Conservation (phyloP, 1,140 invertebrate genomes). For the Drosophila yakuba region DNA sequence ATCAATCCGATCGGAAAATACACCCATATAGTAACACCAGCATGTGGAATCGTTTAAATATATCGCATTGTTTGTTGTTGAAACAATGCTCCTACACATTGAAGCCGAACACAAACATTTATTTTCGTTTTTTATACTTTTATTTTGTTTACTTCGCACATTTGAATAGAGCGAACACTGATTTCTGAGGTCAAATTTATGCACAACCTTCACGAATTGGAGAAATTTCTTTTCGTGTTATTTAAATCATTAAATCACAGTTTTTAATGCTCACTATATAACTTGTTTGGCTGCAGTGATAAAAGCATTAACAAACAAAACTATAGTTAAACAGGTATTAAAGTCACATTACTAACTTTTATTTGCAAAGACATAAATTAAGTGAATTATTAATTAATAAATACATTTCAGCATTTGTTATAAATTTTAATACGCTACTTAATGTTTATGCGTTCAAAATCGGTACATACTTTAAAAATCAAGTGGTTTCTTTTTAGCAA, state of each 20-base stretch:
- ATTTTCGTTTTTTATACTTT: slow-evolving; percentile 25
- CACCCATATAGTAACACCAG: not conserved
- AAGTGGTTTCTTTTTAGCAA: not conserved
- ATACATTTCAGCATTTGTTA: not conserved
- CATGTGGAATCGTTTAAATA: slow-evolving; percentile 52
- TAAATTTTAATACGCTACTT: not conserved
- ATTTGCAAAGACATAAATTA: not conserved
- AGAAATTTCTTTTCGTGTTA: slow-evolving; percentile 15
- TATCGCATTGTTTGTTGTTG: slow-evolving; percentile 56
- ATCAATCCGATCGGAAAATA: slow-evolving; percentile 20
- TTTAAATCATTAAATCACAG: not conserved
- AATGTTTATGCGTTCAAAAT: not conserved
- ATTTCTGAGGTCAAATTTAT: slow-evolving; percentile 35
- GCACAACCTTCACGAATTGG: slow-evolving; percentile 23
- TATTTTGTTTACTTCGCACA: slow-evolving; percentile 55
- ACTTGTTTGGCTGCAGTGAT: no score
- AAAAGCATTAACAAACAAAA: not conserved
- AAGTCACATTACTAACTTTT: not conserved
- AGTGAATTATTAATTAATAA: slow-evolving; percentile 1
- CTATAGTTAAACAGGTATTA: not conserved
- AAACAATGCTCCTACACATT: slow-evolving; percentile 51
- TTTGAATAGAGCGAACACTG: slow-evolving; percentile 33
- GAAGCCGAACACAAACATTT: slow-evolving; percentile 39
- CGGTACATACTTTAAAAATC: slow-evolving; percentile 1
- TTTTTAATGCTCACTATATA: no score